Conservation (phyloP, 1,140 invertebrate species). For the Ips typographus region DNA sequence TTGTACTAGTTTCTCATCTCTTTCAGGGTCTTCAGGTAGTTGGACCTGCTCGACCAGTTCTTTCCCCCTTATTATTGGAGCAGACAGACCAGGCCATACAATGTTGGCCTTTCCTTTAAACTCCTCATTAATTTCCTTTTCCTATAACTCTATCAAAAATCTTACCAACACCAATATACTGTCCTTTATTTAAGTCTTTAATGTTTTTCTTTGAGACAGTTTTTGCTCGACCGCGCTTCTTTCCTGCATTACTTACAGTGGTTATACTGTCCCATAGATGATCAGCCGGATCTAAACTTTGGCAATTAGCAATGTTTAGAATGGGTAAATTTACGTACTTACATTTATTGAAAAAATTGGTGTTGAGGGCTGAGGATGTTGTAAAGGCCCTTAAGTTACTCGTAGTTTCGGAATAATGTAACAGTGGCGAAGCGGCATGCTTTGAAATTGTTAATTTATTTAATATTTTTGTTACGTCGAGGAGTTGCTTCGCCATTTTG, state of each 20-base stretch:
- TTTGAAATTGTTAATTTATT: conserved; percentile 47
- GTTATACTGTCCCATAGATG: conserved; percentile 93
- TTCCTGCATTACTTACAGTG: conserved; percentile 94
- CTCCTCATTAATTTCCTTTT: neutral
- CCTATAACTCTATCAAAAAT: neutral
- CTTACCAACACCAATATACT: conserved; percentile 81
- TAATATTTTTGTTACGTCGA: conserved; percentile 48
- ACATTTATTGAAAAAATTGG: conserved; percentile 60
- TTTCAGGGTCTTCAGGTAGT: conserved; percentile 70
- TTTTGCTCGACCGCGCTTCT: conserved; percentile 90
- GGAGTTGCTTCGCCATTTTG: conserved; percentile 43
- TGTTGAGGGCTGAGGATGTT: conserved; percentile 42
- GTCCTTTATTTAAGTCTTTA: conserved; percentile 88
- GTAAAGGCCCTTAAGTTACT: conserved; percentile 26
- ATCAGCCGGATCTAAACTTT: conserved; percentile 70
- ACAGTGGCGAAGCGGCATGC: conserved; percentile 34
- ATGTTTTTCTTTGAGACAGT: conserved; percentile 68
- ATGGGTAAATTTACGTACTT: conserved; percentile 39
- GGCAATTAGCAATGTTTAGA: conserved; percentile 12
- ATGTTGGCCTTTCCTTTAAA: conserved; percentile 70
- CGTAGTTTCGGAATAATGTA: neutral
- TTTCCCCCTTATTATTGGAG: conserved; percentile 75
- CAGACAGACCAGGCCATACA: conserved; percentile 89
- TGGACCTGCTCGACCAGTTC: conserved; percentile 71
- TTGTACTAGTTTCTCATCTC: conserved; percentile 69